phyloP scores from a whole-genome alignment of 1,140 invertebrate genomes.

The Drosophila watanabei region DNA sequence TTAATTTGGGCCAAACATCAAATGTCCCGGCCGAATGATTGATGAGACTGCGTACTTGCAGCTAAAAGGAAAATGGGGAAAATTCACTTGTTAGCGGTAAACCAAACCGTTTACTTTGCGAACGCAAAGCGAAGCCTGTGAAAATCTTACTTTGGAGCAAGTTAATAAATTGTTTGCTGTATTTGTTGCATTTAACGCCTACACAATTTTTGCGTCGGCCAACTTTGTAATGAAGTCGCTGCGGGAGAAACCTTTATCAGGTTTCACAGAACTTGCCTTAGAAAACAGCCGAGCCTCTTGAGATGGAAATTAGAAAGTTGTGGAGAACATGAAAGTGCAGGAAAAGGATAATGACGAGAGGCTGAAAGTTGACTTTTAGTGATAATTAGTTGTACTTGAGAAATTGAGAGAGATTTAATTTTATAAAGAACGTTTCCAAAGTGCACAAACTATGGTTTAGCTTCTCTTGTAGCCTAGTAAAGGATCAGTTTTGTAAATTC shows the following conservation, averaged over 20 bases:
- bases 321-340: too few species aligned
- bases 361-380: not conserved
- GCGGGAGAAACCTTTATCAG: slow-evolving; percentile 46
- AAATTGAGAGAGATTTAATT: not conserved
- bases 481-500: too few species aligned
- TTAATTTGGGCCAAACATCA: slow-evolving; percentile 52
- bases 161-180: slow-evolving; percentile 55
- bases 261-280: not conserved
- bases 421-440: not conserved
- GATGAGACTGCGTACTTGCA: slow-evolving; percentile 44
- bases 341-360: too few species aligned
- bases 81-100: slow-evolving; percentile 72
- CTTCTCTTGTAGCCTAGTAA: too few species aligned
- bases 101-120: slow-evolving; percentile 42
- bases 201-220: slow-evolving; percentile 27
- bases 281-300: slow-evolving; percentile 7
- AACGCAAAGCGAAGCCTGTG: slow-evolving; percentile 29
- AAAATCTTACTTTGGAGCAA: slow-evolving; percentile 39
- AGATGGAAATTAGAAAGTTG: not conserved
- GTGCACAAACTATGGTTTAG: too few species aligned
- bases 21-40: slow-evolving; percentile 57
- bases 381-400: not conserved
- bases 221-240: slow-evolving; percentile 55
- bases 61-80: slow-evolving; percentile 7
- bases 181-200: slow-evolving; percentile 54